A percentile compares a stretch with the other conserved stretches of the same genome.
Evolutionary conservation across 2,888 invertebrate genomes (phyloP).

Genomic region (Macrosiphum euphorbiae): DNA sequence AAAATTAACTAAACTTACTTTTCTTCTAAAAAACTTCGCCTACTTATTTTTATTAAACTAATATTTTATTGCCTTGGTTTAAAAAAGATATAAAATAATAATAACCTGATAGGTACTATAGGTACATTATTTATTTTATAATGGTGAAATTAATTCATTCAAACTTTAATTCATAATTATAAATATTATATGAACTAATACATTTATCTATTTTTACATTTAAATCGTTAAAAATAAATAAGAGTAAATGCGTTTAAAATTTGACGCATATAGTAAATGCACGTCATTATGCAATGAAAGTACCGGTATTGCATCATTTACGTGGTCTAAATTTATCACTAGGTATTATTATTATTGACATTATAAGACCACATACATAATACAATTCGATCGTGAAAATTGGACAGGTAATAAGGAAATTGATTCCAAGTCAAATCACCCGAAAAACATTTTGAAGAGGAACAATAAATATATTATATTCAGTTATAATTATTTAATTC

Average conservation of each 20-base stretch:
- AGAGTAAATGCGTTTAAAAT: background rate
- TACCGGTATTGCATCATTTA: slow-evolving; percentile 10
- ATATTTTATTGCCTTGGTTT: background rate
- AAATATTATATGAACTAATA: background rate
- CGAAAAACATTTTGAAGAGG: background rate
- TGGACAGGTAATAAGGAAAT: background rate
- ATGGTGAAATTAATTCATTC: background rate
- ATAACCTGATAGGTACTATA: background rate
- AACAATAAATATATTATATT: background rate
- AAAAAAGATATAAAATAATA: background rate
- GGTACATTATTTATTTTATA: background rate
- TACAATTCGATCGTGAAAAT: background rate
- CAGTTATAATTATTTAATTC: background rate
- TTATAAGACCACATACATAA: background rate
- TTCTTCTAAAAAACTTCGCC: background rate
- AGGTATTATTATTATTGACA: slow-evolving; percentile 4
- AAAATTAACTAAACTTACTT: background rate
- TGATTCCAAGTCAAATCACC: background rate
- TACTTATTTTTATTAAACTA: background rate
- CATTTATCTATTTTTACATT: slow-evolving; percentile 35
- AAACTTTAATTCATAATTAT: background rate
- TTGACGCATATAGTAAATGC: background rate
- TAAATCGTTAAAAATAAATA: background rate
- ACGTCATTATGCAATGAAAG: slow-evolving; percentile 31
- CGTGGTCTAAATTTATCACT: slow-evolving; percentile 30